Percentiles rank a stretch among this genome's conserved stretches.
Evolutionary conservation across 2,797 vertebrate genomes (phyloP).

Genomic region (Sebastiscus tertius): DNA sequence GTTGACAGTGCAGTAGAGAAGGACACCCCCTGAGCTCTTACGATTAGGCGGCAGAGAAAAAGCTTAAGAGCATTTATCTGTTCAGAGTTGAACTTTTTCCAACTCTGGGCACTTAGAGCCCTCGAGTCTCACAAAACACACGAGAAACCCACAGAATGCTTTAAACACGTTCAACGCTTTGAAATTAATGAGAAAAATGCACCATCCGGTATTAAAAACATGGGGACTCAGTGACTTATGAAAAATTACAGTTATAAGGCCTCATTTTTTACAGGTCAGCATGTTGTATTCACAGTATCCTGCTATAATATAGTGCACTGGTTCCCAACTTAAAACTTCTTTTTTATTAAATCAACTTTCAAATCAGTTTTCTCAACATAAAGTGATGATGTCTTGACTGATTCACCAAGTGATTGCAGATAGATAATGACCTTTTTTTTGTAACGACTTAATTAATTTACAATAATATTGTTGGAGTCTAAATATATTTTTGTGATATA

Average conservation of each 20-base stretch:
- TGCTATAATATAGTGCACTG: not conserved
- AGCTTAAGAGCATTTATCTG: slow-evolving; percentile 30
- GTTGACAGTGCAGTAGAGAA: slow-evolving; percentile 32
- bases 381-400: no score
- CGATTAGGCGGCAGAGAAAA: slow-evolving; percentile 28
- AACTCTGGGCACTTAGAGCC: not conserved
- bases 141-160: not conserved
- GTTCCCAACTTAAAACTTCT: no score
- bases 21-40: slow-evolving; percentile 18
- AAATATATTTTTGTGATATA: no score
- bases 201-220: not conserved
- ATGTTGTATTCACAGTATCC: not conserved
- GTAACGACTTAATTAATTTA: no score
- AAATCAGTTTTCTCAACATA: no score
- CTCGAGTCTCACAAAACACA: slow-evolving; percentile 3
- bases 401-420: no score
- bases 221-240: not conserved
- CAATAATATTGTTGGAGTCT: no score
- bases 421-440: no score
- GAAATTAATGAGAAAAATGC: not conserved
- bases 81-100: slow-evolving; percentile 22
- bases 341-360: no score
- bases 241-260: not conserved
- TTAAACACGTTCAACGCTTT: not conserved
- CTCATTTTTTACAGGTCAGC: not conserved